A percentile compares a stretch with the other conserved stretches of the same genome.
Evolutionary conservation across 2,888 invertebrate genomes (phyloP).

Genomic region (Brassicogethes aeneus): DNA sequence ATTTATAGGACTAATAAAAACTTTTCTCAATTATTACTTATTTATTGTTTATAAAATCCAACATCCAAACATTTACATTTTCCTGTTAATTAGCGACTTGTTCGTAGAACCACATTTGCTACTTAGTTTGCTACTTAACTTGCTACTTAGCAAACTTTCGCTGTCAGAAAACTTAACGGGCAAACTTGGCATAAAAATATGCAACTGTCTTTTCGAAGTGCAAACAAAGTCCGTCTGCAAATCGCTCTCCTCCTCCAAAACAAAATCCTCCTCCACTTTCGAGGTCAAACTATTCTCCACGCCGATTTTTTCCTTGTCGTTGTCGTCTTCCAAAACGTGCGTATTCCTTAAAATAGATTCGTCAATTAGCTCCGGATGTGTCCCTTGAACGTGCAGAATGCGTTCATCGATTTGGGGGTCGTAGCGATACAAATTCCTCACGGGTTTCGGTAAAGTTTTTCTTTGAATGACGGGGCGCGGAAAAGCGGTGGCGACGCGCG

Average conservation of each 20-base stretch:
- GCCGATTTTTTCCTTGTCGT: constrained; percentile 6
- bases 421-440: background rate
- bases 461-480: constrained; percentile 1
- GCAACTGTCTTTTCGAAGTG: constrained; percentile 50
- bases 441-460: background rate
- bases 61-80: too few relatives aligned
- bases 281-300: constrained; percentile 15
- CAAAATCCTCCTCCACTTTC: constrained; percentile 15
- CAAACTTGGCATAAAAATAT: constrained; percentile 64
- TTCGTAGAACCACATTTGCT: constrained; percentile 24
- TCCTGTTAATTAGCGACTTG: too few relatives aligned
- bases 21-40: too few relatives aligned
- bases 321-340: constrained; percentile 1
- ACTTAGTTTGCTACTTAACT: too few relatives aligned
- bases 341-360: background rate
- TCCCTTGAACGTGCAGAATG: constrained; percentile 5
- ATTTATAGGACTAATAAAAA: too few relatives aligned
- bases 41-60: too few relatives aligned
- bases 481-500: constrained; percentile 6
- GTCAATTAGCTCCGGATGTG: background rate
- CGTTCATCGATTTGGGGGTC: constrained; percentile 4
- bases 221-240: constrained; percentile 5
- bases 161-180: constrained; percentile 42
- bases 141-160: constrained; percentile 29
- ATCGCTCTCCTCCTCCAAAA: constrained; percentile 8